Evolutionary conservation across 2,113 vertebrate genomes (phyloP).

Genomic region (Mus musculus): GRCm39 chr16:9100001-9100500

Average conservation of each 20-base stretch:
- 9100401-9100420: not conserved
- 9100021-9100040: accelerated
- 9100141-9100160: too few species aligned
- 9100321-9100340: not conserved
- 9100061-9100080: not conserved
- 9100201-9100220: not conserved
- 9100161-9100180: not conserved
- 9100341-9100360: not conserved
- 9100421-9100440: not conserved
- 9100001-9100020: accelerated
- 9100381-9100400: not conserved
- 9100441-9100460: not conserved
- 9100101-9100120: not conserved
- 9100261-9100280: not conserved
- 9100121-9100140: not conserved
- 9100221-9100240: not conserved
- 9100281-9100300: not conserved
- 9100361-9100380: not conserved
- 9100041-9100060: accelerated
- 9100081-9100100: accelerated
- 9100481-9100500: not conserved
- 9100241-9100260: not conserved
- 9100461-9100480: not conserved
- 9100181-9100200: not conserved
- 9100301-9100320: not conserved